phyloP scores from a whole-genome alignment of 1,140 invertebrate species.

The Drosophila ogumai region DNA sequence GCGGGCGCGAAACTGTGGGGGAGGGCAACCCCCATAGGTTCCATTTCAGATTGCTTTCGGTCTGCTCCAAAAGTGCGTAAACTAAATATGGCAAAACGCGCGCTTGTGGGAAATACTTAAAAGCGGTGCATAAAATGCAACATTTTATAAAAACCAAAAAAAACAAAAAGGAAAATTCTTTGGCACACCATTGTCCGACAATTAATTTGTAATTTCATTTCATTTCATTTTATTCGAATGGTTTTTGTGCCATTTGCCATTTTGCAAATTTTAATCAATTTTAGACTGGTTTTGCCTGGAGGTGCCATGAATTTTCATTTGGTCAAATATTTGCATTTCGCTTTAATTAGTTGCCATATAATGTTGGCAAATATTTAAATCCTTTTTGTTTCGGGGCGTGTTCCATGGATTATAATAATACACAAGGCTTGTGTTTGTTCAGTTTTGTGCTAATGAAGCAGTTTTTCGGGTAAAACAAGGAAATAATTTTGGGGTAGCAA shows the following conservation, averaged over 20 bases:
- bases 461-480: slow-evolving; percentile 16
- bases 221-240: slow-evolving; percentile 27
- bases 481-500: background rate
- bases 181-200: slow-evolving; percentile 21
- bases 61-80: slow-evolving; percentile 9
- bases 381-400: background rate
- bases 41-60: slow-evolving; percentile 2
- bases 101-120: slow-evolving; percentile 7
- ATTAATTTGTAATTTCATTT: slow-evolving; percentile 49
- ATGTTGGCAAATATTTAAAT: slow-evolving; percentile 36
- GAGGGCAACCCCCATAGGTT: background rate
- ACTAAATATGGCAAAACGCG: slow-evolving; percentile 15
- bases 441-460: slow-evolving; percentile 66
- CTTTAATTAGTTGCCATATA: slow-evolving; percentile 67
- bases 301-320: slow-evolving; percentile 42
- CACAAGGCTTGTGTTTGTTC: slow-evolving; percentile 7
- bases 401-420: slow-evolving; percentile 9
- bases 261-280: slow-evolving; percentile 40
- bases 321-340: slow-evolving; percentile 71
- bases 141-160: slow-evolving; percentile 54
- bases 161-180: slow-evolving; percentile 18
- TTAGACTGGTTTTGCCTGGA: background rate
- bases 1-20: too few relatives aligned
- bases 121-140: slow-evolving; percentile 17
- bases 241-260: background rate